Evolutionary conservation across 2,888 invertebrate genomes (phyloP).

Genomic region (Campaea margaritaria): DNA sequence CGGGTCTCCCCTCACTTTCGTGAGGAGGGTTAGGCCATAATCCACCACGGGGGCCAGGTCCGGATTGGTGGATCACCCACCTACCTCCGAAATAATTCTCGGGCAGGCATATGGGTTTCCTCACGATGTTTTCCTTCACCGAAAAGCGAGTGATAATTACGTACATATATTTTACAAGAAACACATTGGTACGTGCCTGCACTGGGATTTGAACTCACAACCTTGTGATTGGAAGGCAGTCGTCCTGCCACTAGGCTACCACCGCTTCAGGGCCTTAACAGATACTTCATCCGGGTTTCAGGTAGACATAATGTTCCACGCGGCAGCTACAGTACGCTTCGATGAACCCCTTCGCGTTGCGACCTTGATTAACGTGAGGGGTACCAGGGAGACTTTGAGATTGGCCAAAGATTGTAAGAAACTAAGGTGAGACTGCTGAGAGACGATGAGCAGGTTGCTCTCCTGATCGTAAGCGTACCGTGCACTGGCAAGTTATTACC

Average conservation of each 20-base stretch:
- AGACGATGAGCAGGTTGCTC: background rate
- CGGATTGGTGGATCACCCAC: background rate
- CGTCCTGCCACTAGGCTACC: background rate
- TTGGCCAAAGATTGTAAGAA: constrained; percentile 89
- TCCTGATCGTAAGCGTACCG: background rate
- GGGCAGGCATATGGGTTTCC: background rate
- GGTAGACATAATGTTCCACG: constrained; percentile 65
- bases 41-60: no score
- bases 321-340: constrained; percentile 86
- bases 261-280: no score
- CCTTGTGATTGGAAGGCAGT: background rate
- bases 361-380: constrained; percentile 85
- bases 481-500: background rate
- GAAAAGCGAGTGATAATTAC: background rate
- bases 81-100: background rate
- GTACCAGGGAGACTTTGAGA: constrained; percentile 90
- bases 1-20: background rate
- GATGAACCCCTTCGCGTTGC: constrained; percentile 91
- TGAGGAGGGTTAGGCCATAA: no score
- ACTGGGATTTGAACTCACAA: no score
- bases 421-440: constrained; percentile 59
- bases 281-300: no score
- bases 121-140: background rate
- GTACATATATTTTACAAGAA: no score
- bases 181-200: no score